These are phyloP conservation scores for Brachystomella parvula DNA, from an alignment of 1,140 invertebrate species.

Conservation along the genomic window DNA sequence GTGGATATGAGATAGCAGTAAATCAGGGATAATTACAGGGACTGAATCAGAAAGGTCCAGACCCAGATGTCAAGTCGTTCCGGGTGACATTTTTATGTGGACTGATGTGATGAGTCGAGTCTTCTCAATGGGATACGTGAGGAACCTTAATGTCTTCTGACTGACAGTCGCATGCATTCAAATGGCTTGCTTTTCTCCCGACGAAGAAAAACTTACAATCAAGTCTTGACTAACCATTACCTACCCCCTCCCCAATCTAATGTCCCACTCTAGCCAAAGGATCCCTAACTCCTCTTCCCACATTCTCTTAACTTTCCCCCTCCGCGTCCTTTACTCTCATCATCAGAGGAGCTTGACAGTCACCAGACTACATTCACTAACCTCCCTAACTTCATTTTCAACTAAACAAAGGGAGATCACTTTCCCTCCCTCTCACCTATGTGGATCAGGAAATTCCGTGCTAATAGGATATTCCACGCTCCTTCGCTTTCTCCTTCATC, in stretches of 20 bases:
- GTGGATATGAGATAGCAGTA: slow-evolving; percentile 38
- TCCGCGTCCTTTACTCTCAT: too few species aligned
- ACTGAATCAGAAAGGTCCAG: slow-evolving; percentile 38
- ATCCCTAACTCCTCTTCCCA: neutral
- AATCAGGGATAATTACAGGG: slow-evolving; percentile 39
- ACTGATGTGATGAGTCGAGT: slow-evolving; percentile 28
- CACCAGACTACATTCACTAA: too few species aligned
- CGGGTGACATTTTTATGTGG: slow-evolving; percentile 36
- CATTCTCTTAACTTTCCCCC: neutral
- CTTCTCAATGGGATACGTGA: slow-evolving; percentile 36
- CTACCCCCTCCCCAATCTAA: neutral
- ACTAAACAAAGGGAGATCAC: neutral
- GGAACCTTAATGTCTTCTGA: slow-evolving; percentile 36
- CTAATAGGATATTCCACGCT: too few species aligned
- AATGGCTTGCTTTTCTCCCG: slow-evolving; percentile 36
- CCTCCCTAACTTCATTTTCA: slow-evolving; percentile 1
- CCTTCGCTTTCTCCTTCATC: too few species aligned
- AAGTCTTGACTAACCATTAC: slow-evolving; percentile 11
- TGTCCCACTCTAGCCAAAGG: neutral
- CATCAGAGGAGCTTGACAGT: too few species aligned
- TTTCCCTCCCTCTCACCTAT: neutral
- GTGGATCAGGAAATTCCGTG: too few species aligned
- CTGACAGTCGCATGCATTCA: slow-evolving; percentile 39
- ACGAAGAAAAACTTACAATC: slow-evolving; percentile 27
- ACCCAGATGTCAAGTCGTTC: slow-evolving; percentile 39